Percentiles rank a stretch among this genome's conserved stretches.
These are phyloP conservation scores for Aphidius ervi DNA, from an alignment of 1,140 invertebrate genomes.

Conservation along the genomic window DNA sequence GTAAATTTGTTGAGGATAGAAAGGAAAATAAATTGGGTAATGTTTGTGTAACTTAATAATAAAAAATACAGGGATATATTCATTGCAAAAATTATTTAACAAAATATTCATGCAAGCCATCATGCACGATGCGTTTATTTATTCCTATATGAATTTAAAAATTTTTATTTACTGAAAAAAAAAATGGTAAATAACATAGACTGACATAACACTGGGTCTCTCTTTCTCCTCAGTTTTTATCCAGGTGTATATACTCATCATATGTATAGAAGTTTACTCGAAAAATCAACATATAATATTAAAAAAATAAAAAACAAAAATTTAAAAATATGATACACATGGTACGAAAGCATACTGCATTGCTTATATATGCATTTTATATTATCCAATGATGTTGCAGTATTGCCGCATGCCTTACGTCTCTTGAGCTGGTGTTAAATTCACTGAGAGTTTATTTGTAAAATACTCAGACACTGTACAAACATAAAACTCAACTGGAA, in stretches of 20 bases:
- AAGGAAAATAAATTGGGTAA: background rate
- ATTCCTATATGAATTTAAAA: no score
- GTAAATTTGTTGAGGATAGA: background rate
- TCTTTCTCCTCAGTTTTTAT: no score
- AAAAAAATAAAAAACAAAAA: no score
- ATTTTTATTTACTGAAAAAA: no score
- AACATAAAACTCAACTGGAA: no score
- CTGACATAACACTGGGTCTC: no score
- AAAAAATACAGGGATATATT: slow-evolving; percentile 6
- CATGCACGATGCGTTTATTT: slow-evolving; percentile 22
- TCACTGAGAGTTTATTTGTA: slow-evolving; percentile 8
- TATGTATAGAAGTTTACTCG: no score
- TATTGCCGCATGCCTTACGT: slow-evolving; percentile 17
- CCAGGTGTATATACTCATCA: no score
- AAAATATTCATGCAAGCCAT: slow-evolving; percentile 33
- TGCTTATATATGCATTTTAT: slow-evolving; percentile 14
- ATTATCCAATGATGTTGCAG: slow-evolving; percentile 9
- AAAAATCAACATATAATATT: no score
- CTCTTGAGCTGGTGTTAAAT: slow-evolving; percentile 11
- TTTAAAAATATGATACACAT: slow-evolving; percentile 6
- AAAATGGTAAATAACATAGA: no score
- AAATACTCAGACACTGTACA: background rate
- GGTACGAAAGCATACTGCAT: slow-evolving; percentile 7
- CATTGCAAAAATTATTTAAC: slow-evolving; percentile 22
- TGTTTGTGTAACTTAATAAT: slow-evolving; percentile 10